Conservation (phyloP, 2,888 invertebrate genomes). For the Fragum fragum region DNA sequence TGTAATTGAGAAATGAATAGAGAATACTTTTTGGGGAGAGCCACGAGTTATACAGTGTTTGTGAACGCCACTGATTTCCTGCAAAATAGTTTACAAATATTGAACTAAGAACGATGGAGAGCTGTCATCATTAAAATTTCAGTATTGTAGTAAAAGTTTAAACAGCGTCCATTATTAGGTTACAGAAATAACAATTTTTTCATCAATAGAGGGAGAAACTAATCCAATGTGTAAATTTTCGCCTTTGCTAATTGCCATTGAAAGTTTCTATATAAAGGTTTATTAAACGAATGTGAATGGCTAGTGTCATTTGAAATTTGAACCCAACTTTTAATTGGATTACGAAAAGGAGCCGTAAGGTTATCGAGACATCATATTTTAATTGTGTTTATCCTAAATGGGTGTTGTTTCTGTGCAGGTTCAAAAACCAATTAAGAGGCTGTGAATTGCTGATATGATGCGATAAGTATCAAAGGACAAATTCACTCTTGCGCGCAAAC, state of each 20-base stretch:
- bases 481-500: too few relatives aligned
- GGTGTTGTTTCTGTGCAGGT: too few relatives aligned
- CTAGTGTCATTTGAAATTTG: background rate
- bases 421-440: too few relatives aligned
- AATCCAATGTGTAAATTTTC: conserved; percentile 22
- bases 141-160: conserved; percentile 2
- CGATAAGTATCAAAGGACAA: too few relatives aligned
- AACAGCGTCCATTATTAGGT: background rate
- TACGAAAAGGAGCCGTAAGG: background rate
- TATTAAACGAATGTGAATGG: background rate
- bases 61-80: too few relatives aligned
- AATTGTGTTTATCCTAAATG: background rate
- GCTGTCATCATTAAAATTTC: background rate
- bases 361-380: background rate
- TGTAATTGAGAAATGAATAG: too few relatives aligned
- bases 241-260: conserved; percentile 15
- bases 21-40: too few relatives aligned
- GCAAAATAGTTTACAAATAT: too few relatives aligned
- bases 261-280: background rate
- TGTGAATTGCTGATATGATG: too few relatives aligned
- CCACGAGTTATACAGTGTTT: too few relatives aligned
- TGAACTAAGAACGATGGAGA: too few relatives aligned
- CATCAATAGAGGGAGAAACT: conserved; percentile 9
- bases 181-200: conserved; percentile 23
- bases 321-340: conserved; percentile 6